Evolutionary conservation across 2,113 vertebrate genomes (phyloP).

Genomic region (Zonotrichia leucophrys): DNA sequence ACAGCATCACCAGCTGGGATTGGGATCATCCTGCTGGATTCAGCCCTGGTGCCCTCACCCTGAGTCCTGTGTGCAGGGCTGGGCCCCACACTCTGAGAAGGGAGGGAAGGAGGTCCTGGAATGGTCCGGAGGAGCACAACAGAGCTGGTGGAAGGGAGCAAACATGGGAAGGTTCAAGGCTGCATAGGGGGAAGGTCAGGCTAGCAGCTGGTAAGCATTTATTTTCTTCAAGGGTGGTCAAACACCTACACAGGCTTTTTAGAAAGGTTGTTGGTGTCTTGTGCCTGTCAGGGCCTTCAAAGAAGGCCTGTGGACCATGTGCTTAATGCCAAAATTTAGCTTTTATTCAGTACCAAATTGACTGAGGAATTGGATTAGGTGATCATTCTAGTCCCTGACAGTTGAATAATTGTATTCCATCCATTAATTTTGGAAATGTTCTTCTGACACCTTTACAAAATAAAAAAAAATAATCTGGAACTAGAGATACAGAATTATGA

Average conservation of each 20-base stretch:
- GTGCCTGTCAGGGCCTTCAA: not conserved
- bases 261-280: rapidly evolving
- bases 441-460: not conserved
- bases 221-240: not conserved
- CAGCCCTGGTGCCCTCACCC: too few species aligned
- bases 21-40: too few species aligned
- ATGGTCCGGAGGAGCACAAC: not conserved
- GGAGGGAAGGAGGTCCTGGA: too few species aligned
- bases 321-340: not conserved
- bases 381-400: not conserved
- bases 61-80: too few species aligned
- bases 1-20: too few species aligned
- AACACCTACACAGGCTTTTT: not conserved
- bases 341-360: not conserved
- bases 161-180: not conserved
- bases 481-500: not conserved
- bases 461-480: not conserved
- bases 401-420: not conserved
- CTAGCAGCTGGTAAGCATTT: not conserved
- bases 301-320: not conserved
- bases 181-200: not conserved
- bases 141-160: not conserved
- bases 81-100: too few species aligned
- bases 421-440: not conserved
- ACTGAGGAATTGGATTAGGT: not conserved